A percentile compares a stretch with the other conserved stretches of the same genome.
These are phyloP conservation scores for Passerculus sandwichensis DNA, from an alignment of 2,797 vertebrate species.

Conservation along the genomic window DNA sequence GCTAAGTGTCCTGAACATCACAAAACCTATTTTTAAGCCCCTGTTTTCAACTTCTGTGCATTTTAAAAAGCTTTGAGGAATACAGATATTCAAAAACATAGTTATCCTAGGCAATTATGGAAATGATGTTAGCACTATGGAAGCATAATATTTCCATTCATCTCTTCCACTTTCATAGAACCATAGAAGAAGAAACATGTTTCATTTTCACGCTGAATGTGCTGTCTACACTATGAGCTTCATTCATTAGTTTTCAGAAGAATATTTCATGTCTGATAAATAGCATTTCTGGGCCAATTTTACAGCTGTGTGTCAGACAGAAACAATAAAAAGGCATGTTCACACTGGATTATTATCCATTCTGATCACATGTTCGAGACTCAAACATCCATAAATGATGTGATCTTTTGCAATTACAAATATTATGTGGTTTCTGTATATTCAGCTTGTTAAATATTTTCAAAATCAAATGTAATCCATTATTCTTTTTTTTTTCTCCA, in stretches of 20 bases:
- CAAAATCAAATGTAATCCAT: neutral
- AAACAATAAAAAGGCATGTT: neutral
- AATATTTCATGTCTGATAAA: neutral
- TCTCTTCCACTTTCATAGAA: neutral
- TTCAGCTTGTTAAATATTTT: neutral
- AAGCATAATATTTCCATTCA: neutral
- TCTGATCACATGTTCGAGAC: neutral
- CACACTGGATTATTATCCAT: neutral
- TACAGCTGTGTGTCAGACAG: neutral
- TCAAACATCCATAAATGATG: neutral
- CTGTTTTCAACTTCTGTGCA: neutral
- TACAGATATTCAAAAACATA: neutral
- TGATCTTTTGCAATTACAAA: neutral
- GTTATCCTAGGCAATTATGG: neutral
- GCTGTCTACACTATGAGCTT: neutral
- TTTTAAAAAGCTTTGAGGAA: neutral
- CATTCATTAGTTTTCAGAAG: neutral
- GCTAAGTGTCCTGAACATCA: neutral
- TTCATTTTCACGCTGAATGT: neutral
- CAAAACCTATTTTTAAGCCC: neutral
- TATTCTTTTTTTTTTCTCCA: neutral
- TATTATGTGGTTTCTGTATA: neutral
- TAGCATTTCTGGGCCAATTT: neutral
- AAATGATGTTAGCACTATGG: neutral
- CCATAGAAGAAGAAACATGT: neutral